phyloP scores from a whole-genome alignment of 2,888 invertebrate genomes.

The Atrina japonica region DNA sequence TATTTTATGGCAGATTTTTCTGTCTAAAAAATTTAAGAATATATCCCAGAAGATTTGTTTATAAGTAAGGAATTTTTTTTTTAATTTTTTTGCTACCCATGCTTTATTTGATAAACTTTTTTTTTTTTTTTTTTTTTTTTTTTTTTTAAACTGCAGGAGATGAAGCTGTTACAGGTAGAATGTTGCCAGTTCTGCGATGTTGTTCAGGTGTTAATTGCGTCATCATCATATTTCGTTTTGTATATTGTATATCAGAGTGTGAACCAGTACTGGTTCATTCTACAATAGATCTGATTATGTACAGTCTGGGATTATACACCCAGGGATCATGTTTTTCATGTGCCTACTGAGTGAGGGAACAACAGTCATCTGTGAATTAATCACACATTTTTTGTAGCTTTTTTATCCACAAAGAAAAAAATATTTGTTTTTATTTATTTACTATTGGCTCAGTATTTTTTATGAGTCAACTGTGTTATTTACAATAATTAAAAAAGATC shows the following conservation, averaged over 20 bases:
- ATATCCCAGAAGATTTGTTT: too few relatives aligned
- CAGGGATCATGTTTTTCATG: background rate
- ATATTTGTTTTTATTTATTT: constrained; percentile 39
- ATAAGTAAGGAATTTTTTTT: too few relatives aligned
- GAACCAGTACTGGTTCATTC: background rate
- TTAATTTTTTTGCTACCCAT: too few relatives aligned
- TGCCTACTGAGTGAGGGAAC: constrained; percentile 33
- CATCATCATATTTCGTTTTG: too few relatives aligned
- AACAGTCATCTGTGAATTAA: constrained; percentile 1
- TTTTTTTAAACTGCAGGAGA: too few relatives aligned
- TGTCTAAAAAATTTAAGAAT: too few relatives aligned
- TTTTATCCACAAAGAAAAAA: constrained; percentile 22
- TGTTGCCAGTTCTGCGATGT: background rate
- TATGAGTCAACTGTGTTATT: constrained; percentile 10
- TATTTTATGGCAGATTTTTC: too few relatives aligned
- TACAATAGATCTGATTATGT: constrained; percentile 5
- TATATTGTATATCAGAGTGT: constrained; percentile 1
- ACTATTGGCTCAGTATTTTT: constrained; percentile 10
- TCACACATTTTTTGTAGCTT: constrained; percentile 30
- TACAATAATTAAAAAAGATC: background rate
- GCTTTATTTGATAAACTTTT: too few relatives aligned
- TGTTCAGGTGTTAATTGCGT: constrained; percentile 5
- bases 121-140: too few relatives aligned
- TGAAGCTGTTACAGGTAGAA: too few relatives aligned
- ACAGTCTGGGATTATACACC: too few relatives aligned